phyloP scores from a whole-genome alignment of 2,888 invertebrate species.

The Cistogaster globosa region DNA sequence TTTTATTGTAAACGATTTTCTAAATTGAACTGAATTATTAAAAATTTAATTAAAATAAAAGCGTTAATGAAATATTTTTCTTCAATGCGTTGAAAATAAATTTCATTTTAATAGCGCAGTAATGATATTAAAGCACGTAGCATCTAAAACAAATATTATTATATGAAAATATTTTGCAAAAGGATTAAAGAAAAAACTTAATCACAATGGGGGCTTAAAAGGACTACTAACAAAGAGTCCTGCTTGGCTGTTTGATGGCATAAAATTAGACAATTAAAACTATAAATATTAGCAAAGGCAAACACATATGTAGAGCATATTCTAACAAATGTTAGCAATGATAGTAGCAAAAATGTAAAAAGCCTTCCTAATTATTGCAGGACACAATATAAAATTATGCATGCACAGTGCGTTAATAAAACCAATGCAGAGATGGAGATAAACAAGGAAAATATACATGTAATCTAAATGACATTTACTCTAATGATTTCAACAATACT shows the following conservation, averaged over 20 bases:
- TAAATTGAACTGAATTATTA: neutral
- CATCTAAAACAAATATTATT: constrained; percentile 5
- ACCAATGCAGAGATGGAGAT: too few relatives aligned
- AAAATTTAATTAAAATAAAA: constrained; percentile 43
- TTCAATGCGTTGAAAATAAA: constrained; percentile 55
- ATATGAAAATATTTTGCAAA: neutral
- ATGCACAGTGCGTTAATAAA: too few relatives aligned
- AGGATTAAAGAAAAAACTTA: neutral
- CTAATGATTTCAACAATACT: too few relatives aligned
- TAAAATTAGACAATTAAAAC: too few relatives aligned
- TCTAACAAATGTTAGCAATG: too few relatives aligned
- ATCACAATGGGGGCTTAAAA: neutral
- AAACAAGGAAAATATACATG: too few relatives aligned
- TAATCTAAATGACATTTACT: too few relatives aligned
- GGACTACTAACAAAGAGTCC: neutral
- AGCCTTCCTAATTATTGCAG: too few relatives aligned
- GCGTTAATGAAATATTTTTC: constrained; percentile 45
- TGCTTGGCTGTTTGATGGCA: neutral
- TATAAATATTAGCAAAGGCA: too few relatives aligned
- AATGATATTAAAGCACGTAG: constrained; percentile 10
- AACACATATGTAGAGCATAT: too few relatives aligned
- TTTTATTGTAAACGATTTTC: constrained; percentile 2
- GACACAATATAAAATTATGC: too few relatives aligned
- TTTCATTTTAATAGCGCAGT: constrained; percentile 41
- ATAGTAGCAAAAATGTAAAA: too few relatives aligned